These are phyloP conservation scores for Corydoras maculifer DNA, from an alignment of 2,113 vertebrate species.

Conservation along the genomic window DNA sequence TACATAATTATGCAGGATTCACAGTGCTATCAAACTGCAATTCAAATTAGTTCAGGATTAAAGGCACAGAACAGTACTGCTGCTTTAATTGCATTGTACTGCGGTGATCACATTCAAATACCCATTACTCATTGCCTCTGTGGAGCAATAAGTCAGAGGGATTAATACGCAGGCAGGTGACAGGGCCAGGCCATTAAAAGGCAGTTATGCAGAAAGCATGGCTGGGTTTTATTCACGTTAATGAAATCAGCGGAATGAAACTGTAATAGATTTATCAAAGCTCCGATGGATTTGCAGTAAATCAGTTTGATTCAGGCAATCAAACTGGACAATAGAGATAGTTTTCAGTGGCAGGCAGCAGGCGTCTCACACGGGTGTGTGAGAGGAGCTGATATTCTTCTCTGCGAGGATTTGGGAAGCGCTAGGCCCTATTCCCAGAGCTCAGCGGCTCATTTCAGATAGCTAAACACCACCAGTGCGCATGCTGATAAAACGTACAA, in stretches of 20 bases:
- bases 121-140: conserved; percentile 99
- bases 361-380: conserved; percentile 88
- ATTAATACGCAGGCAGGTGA: conserved; percentile 99
- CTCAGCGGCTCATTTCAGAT: conserved; percentile 74
- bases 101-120: conserved; percentile 99
- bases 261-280: conserved; percentile 99
- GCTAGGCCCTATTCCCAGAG: conserved; percentile 76
- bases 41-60: conserved; percentile 99
- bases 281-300: conserved; percentile 99
- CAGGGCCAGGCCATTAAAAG: conserved; percentile 99
- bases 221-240: conserved; percentile 99
- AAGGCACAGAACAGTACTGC: conserved; percentile 99
- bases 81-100: conserved; percentile 99
- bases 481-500: conserved; percentile 82
- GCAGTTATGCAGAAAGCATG: conserved; percentile 99
- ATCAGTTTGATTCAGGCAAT: conserved; percentile 99
- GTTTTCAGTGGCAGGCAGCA: conserved; percentile 86
- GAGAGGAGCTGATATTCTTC: conserved; percentile 93
- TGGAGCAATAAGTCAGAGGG: conserved; percentile 99
- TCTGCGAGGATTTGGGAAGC: conserved; percentile 70
- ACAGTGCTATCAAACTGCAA: conserved; percentile 99
- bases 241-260: conserved; percentile 99
- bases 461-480: conserved; percentile 80
- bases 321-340: conserved; percentile 99
- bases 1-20: conserved; percentile 99